A percentile compares a stretch with the other conserved stretches of the same genome.
Conservation (phyloP, 2,113 vertebrate genomes). For the Eubucco bourcierii region DNA sequence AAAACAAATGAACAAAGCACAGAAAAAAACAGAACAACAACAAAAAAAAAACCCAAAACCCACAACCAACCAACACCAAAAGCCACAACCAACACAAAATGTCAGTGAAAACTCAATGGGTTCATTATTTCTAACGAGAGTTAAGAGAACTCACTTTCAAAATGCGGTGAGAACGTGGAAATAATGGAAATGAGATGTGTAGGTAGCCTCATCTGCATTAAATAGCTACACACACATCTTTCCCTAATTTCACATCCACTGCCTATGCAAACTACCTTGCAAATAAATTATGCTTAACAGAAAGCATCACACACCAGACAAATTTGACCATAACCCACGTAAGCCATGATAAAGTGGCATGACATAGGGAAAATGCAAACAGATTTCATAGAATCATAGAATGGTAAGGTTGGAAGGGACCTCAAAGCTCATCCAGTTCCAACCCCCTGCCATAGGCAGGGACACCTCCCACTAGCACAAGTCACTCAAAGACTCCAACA, state of each 20-base stretch:
- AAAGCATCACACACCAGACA: not conserved
- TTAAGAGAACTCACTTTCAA: not conserved
- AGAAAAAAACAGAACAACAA: no score
- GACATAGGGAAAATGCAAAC: not conserved
- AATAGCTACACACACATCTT: not conserved
- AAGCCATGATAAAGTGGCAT: not conserved
- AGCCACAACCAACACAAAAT: no score
- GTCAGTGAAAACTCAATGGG: not conserved
- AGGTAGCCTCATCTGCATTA: not conserved
- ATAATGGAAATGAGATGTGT: not conserved
- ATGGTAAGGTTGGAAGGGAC: not conserved
- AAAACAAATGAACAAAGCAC: no score
- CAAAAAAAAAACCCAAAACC: no score
- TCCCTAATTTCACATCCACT: not conserved
- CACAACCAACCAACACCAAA: not conserved
- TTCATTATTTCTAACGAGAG: not conserved
- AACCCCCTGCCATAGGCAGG: no score
- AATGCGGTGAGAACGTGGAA: not conserved
- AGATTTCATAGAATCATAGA: not conserved
- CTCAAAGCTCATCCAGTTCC: no score
- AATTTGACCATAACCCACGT: not conserved
- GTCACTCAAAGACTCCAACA: no score
- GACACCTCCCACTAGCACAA: no score
- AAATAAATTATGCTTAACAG: not conserved
- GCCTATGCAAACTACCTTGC: not conserved